A percentile compares a stretch with the other conserved stretches of the same genome.
These are phyloP conservation scores for Aleiodes sp. DNA, from an alignment of 1,140 invertebrate genomes.

Conservation along the genomic window DNA sequence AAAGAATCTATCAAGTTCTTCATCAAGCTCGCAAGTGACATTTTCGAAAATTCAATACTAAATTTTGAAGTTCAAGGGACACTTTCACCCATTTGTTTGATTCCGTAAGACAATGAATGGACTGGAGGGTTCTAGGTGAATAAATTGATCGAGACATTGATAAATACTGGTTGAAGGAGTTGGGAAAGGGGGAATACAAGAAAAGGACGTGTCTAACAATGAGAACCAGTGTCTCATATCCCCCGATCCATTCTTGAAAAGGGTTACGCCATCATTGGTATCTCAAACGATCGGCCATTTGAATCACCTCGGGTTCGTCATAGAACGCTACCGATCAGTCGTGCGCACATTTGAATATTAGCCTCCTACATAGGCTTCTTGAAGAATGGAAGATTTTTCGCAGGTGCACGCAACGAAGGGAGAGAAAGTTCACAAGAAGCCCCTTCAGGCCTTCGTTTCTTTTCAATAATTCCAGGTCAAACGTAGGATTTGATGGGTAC, in stretches of 20 bases:
- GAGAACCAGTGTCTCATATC: slow-evolving; percentile 1
- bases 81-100: too few species aligned
- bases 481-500: background rate
- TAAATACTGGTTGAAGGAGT: background rate
- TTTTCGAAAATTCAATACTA: too few species aligned
- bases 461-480: background rate
- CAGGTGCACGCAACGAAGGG: slow-evolving; percentile 43
- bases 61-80: too few species aligned
- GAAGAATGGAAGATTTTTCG: slow-evolving; percentile 37
- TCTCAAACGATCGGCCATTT: slow-evolving; percentile 26
- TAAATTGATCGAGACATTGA: background rate
- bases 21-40: too few species aligned
- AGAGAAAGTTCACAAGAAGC: background rate
- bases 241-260: background rate
- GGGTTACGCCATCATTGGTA: slow-evolving; percentile 15
- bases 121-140: background rate
- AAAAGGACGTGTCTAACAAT: slow-evolving; percentile 18
- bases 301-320: slow-evolving; percentile 33
- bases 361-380: slow-evolving; percentile 43
- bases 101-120: slow-evolving; percentile 7
- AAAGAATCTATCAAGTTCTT: too few species aligned
- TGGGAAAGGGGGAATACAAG: background rate
- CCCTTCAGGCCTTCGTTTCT: background rate
- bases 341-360: slow-evolving; percentile 50
- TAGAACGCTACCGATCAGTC: slow-evolving; percentile 37